Evolutionary conservation across 2,888 invertebrate genomes (phyloP).

Genomic region (Drosophila macrospina): DNA sequence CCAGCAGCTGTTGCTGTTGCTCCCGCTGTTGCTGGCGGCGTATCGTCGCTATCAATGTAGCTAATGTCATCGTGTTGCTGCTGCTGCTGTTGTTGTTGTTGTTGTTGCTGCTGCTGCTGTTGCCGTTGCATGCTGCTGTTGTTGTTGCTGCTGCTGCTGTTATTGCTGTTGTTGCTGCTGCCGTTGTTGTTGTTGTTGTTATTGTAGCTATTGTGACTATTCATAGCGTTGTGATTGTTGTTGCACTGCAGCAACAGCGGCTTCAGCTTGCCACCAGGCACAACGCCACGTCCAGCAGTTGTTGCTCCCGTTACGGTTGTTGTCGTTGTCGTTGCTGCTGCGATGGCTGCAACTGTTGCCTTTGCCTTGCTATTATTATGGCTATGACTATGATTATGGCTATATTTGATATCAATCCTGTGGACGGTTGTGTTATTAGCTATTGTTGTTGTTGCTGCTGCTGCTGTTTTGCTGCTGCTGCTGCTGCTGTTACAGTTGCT

Average conservation of each 20-base stretch:
- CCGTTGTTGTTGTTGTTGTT: slow-evolving; percentile 46
- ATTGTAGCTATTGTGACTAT: slow-evolving; percentile 26
- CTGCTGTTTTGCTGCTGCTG: slow-evolving; percentile 43
- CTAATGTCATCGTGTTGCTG: slow-evolving; percentile 82
- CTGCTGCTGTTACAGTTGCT: slow-evolving; percentile 46
- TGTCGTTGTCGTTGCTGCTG: slow-evolving; percentile 9
- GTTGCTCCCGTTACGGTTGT: slow-evolving; percentile 2
- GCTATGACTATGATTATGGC: slow-evolving; percentile 30
- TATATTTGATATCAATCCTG: slow-evolving; percentile 56
- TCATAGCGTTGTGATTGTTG: slow-evolving; percentile 45
- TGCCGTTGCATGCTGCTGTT: slow-evolving; percentile 60
- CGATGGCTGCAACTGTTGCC: slow-evolving; percentile 23
- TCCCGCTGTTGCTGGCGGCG: slow-evolving; percentile 34
- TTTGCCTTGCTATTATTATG: slow-evolving; percentile 30
- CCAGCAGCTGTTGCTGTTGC: slow-evolving; percentile 12
- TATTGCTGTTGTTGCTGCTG: slow-evolving; percentile 40
- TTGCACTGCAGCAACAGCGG: slow-evolving; percentile 34
- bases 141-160: slow-evolving; percentile 43
- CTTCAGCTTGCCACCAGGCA: slow-evolving; percentile 42
- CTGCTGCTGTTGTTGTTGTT: slow-evolving; percentile 48
- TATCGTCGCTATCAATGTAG: slow-evolving; percentile 83
- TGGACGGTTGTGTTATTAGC: slow-evolving; percentile 58
- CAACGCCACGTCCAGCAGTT: slow-evolving; percentile 26
- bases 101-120: slow-evolving; percentile 51
- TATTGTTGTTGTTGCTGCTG: slow-evolving; percentile 39